These are phyloP conservation scores for Alethe castanea DNA, from an alignment of 2,113 vertebrate species.

Conservation along the genomic window DNA sequence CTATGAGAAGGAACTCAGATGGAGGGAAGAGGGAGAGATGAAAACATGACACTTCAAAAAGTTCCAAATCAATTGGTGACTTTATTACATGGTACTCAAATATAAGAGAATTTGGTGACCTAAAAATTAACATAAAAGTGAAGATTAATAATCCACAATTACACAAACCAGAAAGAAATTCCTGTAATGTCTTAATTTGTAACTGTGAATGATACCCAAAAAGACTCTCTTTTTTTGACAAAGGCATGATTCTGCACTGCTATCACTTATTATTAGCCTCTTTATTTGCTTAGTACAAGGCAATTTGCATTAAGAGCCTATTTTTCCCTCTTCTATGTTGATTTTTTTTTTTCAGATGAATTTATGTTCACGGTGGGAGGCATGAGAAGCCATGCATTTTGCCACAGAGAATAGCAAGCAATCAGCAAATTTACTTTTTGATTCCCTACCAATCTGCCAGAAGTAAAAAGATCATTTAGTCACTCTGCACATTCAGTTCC, in stretches of 20 bases:
- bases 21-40: not conserved
- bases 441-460: not conserved
- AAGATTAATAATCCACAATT: not conserved
- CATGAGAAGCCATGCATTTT: not conserved
- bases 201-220: not conserved
- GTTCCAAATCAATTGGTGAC: not conserved
- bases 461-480: not conserved
- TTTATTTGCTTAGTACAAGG: not conserved
- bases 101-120: not conserved
- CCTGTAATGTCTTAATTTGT: not conserved
- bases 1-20: not conserved
- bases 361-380: not conserved
- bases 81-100: not conserved
- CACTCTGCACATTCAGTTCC: not conserved
- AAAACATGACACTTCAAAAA: not conserved
- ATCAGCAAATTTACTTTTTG: not conserved
- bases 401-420: not conserved
- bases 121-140: not conserved
- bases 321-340: not conserved
- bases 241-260: not conserved
- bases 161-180: not conserved
- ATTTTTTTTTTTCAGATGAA: slow-evolving; percentile 4
- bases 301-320: slow-evolving; percentile 9
- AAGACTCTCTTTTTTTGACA: not conserved
- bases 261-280: not conserved